Base-by-base conservation (phyloP, 2,113 vertebrate species). In the Casuarius casuarius region DNA sequence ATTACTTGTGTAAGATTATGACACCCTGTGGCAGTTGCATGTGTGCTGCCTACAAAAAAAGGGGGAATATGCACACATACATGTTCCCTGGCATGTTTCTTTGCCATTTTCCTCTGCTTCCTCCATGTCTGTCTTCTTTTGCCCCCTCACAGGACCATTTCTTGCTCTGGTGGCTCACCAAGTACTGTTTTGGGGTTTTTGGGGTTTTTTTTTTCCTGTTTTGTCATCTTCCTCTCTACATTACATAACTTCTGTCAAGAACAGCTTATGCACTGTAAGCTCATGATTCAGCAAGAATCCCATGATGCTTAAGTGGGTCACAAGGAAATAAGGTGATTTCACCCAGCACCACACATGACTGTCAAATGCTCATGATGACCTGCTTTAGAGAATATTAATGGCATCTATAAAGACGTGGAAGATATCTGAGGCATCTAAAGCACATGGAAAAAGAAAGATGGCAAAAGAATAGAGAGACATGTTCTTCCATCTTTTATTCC, bases 201-300 rank as follows among this genome's bases (percentile, higher is more conserved):
- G 29, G 31, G 17, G 31, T 19, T 31, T 58, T 10, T 58, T 42
- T 21, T 21, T 40, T 42, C 68, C 12, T 8, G 12, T 52, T 65
- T 35, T 56, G 9, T 7, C 7, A 17, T 44, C 10, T 12, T 84
- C 33, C 71, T 19, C 35, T 68, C 40, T 58, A 0, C 59, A 21
- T 85, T 79, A 91, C 77, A 73, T n/a, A 94, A 7, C 23, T 12
- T 76, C 67, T 87, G 29, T 54, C 49, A 87, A 94, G 35, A 12
- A 42, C 5, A 83, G 44, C 46, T 79, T 46, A 56, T 40, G 23
- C 51, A 48, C 46, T 70, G 10, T 19, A 72, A 78, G 38, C 29
- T 21, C 56, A 81, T 76, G 59, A 92, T 52, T 90, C 78, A 87
- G 49, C 44, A 84, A 28, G 65, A 58, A 72, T 72, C 38, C 29